Evolutionary conservation across 2,888 invertebrate genomes (phyloP).

Genomic region (Prosapia bicincta): DNA sequence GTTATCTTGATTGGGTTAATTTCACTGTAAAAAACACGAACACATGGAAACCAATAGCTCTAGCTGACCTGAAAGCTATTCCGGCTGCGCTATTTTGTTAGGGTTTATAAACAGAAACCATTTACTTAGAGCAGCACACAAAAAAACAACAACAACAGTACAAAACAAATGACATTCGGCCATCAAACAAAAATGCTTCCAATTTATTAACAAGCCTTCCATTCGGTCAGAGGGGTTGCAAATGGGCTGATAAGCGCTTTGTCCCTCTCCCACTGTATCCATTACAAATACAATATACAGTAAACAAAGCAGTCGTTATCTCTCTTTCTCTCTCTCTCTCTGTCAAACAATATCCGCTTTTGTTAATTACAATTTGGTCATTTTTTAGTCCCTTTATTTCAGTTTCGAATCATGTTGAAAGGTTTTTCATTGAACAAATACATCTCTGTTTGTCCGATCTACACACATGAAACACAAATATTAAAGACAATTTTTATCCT

Average conservation of each 20-base stretch:
- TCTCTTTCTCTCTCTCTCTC: neutral
- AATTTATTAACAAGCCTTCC: slow-evolving; percentile 31
- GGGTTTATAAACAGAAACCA: neutral
- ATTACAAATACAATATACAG: neutral
- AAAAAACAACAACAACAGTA: slow-evolving; percentile 7
- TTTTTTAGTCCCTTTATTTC: neutral
- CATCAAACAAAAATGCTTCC: slow-evolving; percentile 32
- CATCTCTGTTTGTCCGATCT: no score
- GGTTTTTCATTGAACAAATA: neutral
- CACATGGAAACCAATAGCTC: neutral
- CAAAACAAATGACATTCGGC: slow-evolving; percentile 13
- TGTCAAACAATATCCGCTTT: neutral
- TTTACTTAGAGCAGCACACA: slow-evolving; percentile 4
- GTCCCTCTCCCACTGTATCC: neutral
- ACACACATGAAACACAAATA: no score
- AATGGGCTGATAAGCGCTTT: slow-evolving; percentile 21
- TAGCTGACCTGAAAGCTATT: neutral
- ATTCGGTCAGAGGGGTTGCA: slow-evolving; percentile 19
- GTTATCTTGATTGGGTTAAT: neutral
- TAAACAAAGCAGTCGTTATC: neutral
- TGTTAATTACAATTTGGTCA: neutral
- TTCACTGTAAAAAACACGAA: neutral
- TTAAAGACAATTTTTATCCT: no score
- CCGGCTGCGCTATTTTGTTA: neutral
- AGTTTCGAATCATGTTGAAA: neutral